Percentiles rank a stretch among this genome's conserved stretches.
Conservation (phyloP, 2,113 vertebrate genomes). For the Oenanthe melanoleuca region DNA sequence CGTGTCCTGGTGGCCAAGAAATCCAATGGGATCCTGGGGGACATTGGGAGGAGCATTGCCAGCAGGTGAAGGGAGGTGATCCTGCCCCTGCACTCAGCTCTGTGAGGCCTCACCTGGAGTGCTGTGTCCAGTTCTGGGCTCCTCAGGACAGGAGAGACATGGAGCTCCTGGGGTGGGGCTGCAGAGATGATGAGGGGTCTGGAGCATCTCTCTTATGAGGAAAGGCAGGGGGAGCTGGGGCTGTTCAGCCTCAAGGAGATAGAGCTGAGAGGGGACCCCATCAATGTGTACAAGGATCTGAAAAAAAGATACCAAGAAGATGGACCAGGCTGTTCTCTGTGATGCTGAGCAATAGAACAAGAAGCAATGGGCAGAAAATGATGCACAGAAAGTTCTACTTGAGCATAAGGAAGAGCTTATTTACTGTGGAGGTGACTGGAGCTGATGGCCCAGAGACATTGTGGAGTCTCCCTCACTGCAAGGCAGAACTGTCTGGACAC, state of each 20-base stretch:
- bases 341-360: background rate
- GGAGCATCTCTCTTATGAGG: background rate
- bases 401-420: background rate
- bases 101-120: background rate
- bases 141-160: background rate
- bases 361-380: background rate
- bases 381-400: background rate
- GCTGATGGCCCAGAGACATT: background rate
- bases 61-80: background rate
- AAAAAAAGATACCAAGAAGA: background rate
- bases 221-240: background rate
- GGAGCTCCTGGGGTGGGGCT: background rate
- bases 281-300: no score
- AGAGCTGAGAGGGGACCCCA: background rate
- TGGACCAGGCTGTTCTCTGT: background rate
- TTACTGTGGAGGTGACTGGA: background rate
- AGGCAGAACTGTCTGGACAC: background rate
- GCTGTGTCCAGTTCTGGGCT: background rate
- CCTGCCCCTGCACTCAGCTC: background rate
- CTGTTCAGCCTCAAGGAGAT: background rate
- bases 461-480: background rate
- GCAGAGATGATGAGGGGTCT: rapidly evolving
- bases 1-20: no score
- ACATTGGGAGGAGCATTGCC: no score
- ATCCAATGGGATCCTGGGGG: no score